These are phyloP conservation scores for Glomeris maerens DNA, from an alignment of 1,140 invertebrate genomes.

Conservation along the genomic window DNA sequence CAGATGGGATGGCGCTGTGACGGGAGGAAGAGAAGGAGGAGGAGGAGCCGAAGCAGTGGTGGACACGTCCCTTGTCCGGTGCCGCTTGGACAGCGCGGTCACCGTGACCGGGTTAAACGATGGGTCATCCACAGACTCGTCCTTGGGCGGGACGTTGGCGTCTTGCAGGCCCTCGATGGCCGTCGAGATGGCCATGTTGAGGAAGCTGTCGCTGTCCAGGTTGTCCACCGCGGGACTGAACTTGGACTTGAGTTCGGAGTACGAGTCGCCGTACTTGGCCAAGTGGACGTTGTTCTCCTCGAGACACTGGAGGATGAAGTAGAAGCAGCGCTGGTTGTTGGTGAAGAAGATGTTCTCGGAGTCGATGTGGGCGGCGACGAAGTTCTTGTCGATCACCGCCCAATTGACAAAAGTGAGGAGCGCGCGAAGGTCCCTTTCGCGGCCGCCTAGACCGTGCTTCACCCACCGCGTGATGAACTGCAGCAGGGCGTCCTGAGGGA, in stretches of 20 bases:
- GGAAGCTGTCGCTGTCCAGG: constrained; percentile 28
- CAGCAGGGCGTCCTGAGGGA: constrained; percentile 25
- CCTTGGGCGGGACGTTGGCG: constrained; percentile 7
- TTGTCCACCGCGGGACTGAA: constrained; percentile 25
- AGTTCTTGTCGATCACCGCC: constrained; percentile 30
- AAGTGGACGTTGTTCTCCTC: constrained; percentile 39
- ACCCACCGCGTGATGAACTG: constrained; percentile 42
- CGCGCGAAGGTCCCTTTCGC: constrained; percentile 38
- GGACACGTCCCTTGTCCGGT: neutral
- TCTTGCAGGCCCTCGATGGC: constrained; percentile 27
- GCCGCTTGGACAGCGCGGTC: neutral
- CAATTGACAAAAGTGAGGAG: constrained; percentile 38
- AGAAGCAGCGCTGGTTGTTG: constrained; percentile 37
- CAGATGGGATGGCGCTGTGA: too few relatives aligned
- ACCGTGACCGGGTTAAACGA: constrained; percentile 4
- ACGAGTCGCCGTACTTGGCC: constrained; percentile 36
- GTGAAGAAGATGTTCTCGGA: constrained; percentile 33
- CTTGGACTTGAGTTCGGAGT: constrained; percentile 36
- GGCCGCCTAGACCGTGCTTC: constrained; percentile 29
- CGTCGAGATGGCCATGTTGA: constrained; percentile 30
- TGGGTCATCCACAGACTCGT: constrained; percentile 13
- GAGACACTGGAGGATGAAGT: constrained; percentile 41
- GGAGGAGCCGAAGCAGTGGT: neutral
- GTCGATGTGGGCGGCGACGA: constrained; percentile 37
- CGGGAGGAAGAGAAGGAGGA: too few relatives aligned